Base-by-base conservation (phyloP, 2,888 invertebrate species). In the Habroteleia sp. region DNA sequence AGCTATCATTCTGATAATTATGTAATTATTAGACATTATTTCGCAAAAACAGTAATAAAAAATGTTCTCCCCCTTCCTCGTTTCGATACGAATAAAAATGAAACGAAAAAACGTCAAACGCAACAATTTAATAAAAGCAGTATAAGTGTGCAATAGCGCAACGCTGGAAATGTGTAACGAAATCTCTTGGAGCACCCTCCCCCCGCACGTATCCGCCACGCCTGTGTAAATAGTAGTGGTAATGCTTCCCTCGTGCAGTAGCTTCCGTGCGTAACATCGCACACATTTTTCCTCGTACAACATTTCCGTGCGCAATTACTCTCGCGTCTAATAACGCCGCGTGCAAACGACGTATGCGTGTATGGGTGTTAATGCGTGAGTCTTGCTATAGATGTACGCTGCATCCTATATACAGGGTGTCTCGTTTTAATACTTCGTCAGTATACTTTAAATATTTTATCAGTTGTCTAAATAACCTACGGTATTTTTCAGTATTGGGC, bases 231-330 rank as follows among this genome's bases (percentile, higher is more conserved):
- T 74, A 74, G 74, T 62, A 62, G 66, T 58, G 58, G 74, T 54
- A 74, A 72, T 56, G 52, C 74, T 68, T 68, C 68, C 74, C 66
- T 62, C 68, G 74, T 62, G 62, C 74, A 54, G 56, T 68, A 56
- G 74, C 74, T 74, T 68, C 74, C 74, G 74, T 74, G 74, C 74
- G 74, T 74, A 74, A 68, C 74, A 74, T 68, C 74, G 74, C 41
- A 48, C 60, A 74, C 74, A 74, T 74, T 74, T 74, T 74, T 74
- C 56, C 74, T 68, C 74, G 74, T 62, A 63, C 60, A 74, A 66
- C 68, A 74, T 74, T 74, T 74, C 74, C 74, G 74, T 62, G 74
- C 68, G 74, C 74, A 74, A 74, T 74, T 74, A 74, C 62, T 74
- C 74, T 68, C 63, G 68, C 74, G 62, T 74, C 74, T 74, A 74